A percentile compares a stretch with the other conserved stretches of the same genome.
These are phyloP conservation scores for Zaprionus africanus DNA, from an alignment of 1,140 invertebrate genomes.

Conservation along the genomic window DNA sequence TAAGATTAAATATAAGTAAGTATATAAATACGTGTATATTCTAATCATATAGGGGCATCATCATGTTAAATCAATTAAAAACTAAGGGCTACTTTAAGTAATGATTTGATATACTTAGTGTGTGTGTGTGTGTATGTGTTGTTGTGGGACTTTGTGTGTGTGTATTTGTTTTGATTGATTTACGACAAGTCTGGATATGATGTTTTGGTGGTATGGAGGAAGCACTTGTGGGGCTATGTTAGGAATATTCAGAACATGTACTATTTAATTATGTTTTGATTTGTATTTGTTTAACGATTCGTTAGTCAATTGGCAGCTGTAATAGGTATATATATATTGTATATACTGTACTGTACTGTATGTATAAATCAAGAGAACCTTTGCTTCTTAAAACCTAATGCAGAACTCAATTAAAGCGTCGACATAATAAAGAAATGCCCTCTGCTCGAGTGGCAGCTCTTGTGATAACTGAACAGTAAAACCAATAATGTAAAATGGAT, in stretches of 20 bases:
- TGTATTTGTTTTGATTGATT: conserved; percentile 41
- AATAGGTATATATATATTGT: conserved; percentile 34
- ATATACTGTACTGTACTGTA: conserved; percentile 1
- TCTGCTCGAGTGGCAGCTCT: conserved; percentile 21
- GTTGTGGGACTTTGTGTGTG: conserved; percentile 1
- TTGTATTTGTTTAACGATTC: conserved; percentile 47
- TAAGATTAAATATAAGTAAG: conserved; percentile 48
- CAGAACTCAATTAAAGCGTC: conserved; percentile 35
- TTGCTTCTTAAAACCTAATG: conserved; percentile 44
- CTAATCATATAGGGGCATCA: conserved; percentile 54
- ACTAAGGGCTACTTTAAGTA: conserved; percentile 76
- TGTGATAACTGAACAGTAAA: conserved; percentile 15
- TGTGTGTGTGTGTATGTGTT: conserved; percentile 20
- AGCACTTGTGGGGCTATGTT: conserved; percentile 72
- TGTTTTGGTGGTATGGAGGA: conserved; percentile 62
- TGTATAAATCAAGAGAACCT: conserved; percentile 7
- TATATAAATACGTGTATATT: conserved; percentile 52
- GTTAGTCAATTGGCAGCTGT: conserved; percentile 64
- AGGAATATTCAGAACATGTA: conserved; percentile 62
- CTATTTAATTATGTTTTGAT: conserved; percentile 44
- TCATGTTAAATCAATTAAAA: conserved; percentile 67
- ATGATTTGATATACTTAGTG: conserved; percentile 66
- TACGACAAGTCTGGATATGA: conserved; percentile 33
- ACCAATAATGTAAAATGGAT: conserved; percentile 12
- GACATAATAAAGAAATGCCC: conserved; percentile 19